Conservation (phyloP, 1,140 invertebrate genomes). For the Drosophila dunni region DNA sequence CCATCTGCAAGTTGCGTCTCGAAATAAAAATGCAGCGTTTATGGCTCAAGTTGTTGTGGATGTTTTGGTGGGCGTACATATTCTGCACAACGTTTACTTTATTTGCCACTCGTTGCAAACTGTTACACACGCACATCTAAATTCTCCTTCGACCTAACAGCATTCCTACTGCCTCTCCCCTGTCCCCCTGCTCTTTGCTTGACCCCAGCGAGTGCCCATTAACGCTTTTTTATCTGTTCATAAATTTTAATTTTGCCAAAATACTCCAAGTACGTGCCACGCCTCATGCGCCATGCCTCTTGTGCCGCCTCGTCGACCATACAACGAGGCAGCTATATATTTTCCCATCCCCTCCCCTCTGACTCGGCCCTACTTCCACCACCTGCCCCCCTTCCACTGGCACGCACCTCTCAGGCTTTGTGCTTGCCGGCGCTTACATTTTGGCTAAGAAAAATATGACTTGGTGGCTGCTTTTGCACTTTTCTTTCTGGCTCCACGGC, state of each 20-base stretch:
- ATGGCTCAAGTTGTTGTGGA: slow-evolving; percentile 47
- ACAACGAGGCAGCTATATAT: slow-evolving; percentile 59
- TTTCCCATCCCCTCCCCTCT: slow-evolving; percentile 17
- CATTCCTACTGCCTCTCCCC: neutral
- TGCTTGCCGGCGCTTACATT: slow-evolving; percentile 61
- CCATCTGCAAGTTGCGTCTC: slow-evolving; percentile 45
- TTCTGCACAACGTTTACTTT: slow-evolving; percentile 49
- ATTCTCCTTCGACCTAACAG: neutral
- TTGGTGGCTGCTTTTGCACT: slow-evolving; percentile 61
- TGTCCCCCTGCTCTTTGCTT: slow-evolving; percentile 29
- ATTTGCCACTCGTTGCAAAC: slow-evolving; percentile 52
- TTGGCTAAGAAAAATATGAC: slow-evolving; percentile 68
- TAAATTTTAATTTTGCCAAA: slow-evolving; percentile 82
- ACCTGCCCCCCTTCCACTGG: neutral
- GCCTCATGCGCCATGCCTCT: neutral
- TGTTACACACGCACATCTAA: slow-evolving; percentile 44
- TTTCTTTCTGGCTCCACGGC: slow-evolving; percentile 28
- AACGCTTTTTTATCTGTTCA: slow-evolving; percentile 82
- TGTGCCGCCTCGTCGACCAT: slow-evolving; percentile 24
- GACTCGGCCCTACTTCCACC: neutral
- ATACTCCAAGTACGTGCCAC: slow-evolving; percentile 77
- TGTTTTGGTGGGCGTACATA: slow-evolving; percentile 49
- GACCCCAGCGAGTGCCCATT: slow-evolving; percentile 74
- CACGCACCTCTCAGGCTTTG: neutral
- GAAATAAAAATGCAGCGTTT: slow-evolving; percentile 73